Base-by-base conservation (phyloP, 2,888 invertebrate species). In the Lordiphosa fenestrarum region DNA sequence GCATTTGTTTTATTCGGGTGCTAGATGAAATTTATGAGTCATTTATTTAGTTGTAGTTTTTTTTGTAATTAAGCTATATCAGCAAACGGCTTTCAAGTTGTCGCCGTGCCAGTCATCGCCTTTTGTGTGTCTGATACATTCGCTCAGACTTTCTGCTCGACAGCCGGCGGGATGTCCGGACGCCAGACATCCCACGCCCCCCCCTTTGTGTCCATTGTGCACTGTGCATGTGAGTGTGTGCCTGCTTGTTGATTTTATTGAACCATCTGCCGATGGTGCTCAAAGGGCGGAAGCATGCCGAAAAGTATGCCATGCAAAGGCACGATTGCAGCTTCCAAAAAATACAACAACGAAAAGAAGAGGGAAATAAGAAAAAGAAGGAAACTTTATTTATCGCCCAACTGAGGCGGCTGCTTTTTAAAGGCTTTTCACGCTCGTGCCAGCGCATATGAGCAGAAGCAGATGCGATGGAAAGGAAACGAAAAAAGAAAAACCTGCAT, bases 341-440 rank as follows among this genome's bases (percentile, higher is more conserved):
- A 46, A 53, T 38, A 7, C 7, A 7, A 44, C 38, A 52, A 44
- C n/a, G n/a, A 52, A 52, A 53, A 52, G 25, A 52, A 39, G 39
- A 61, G 42, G 35, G 52, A 62, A 59, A 10, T 30, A 30, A 9
- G 60, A 33, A 38, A 46, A 56, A 52, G 48, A 53, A 23, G 66
- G 66, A 53, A 82, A 66, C 68, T 77, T 80, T 80, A 52, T 64
- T 66, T 64, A 64, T 64, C 66, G 38, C 36, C 66, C 66, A 64
- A 58, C 47, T 63, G 64, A 53, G 52, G 47, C 49, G 54, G 37
- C 59, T 66, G 71, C 74, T 81, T 81, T 81, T 78, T 84, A 77
- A 78, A 71, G 77, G 82, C 71, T 77, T 81, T 84, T 44, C 40
- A 53, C 44, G 78, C 54, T 57, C 78, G 74, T 77, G 74, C 58